Base-by-base conservation (phyloP, 2,888 invertebrate species). In the Rhodophaea formosa region DNA sequence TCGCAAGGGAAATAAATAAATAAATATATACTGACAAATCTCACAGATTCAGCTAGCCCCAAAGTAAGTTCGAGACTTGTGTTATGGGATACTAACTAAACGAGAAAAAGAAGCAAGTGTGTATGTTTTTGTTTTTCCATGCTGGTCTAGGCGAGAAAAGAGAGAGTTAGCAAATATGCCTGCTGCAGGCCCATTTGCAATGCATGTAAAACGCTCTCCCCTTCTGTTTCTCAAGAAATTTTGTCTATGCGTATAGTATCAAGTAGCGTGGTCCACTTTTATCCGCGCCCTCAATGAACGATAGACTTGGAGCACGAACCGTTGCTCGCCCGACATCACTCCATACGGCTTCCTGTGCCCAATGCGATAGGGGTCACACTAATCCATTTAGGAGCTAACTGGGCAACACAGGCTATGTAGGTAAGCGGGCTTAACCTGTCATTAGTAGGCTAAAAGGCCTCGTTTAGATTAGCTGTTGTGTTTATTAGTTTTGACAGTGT, bases 311-410 rank as follows among this genome's bases (percentile, higher is more conserved):
- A 67, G 63, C 63, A 51, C 61, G 57, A 53, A 62, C 70, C 70
- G 70, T 70, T 70, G 62, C 17, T 53, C 62, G 70, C 61, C 68
- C 70, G 70, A 65, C 62, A 62, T 62, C 56, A 56, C 23, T 59
- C 16, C 43, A 12, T 52, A 57, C 32, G 57, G 62, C 62, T 63
- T 64, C 63, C 63, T 64, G 63, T 59, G 49, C n/a, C 54, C 56
- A 58, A 54, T 61, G 59, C 53, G 62, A 63, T 60, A 39, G 39
- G 62, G 62, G 61, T 49, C 53, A 49, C 43, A 53, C 59, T 66
- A 60, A 62, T 64, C 68, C 65, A 57, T 65, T 67, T 67, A 66
- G 53, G 60, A 57, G 35, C 57, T 60, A 63, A 63, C 62, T 60
- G 54, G 61, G 63, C 32, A 15, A 46, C 7, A 12, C 6, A 35